These are phyloP conservation scores for Lysandra bellargus DNA, from an alignment of 2,888 invertebrate genomes.

Conservation along the genomic window DNA sequence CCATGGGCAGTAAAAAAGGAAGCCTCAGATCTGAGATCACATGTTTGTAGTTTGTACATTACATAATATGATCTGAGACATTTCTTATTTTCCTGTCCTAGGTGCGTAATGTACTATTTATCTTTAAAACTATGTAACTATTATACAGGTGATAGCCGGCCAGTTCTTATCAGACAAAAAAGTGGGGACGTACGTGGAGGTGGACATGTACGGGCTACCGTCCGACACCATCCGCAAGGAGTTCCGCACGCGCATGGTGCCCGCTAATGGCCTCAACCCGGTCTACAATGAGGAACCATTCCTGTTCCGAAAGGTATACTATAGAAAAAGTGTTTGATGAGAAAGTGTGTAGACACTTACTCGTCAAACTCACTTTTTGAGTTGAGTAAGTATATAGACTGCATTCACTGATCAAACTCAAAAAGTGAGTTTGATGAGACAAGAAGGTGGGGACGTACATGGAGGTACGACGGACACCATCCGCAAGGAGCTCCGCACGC, in stretches of 20 bases:
- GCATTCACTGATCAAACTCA: too few species aligned
- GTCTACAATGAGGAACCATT: conserved; percentile 99
- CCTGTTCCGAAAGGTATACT: conserved; percentile 92
- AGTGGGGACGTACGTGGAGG: conserved; percentile 99
- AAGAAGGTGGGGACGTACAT: conserved; percentile 93
- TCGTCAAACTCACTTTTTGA: too few species aligned
- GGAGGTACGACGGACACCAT: conserved; percentile 99
- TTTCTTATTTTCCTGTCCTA: too few species aligned
- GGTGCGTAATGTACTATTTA: too few species aligned
- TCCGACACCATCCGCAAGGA: conserved; percentile 99
- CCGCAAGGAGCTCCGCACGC: conserved; percentile 97
- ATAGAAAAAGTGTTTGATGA: conserved; percentile 1
- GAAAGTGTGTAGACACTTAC: neutral
- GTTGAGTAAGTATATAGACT: too few species aligned
- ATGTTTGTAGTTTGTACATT: too few species aligned
- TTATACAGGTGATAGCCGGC: conserved; percentile 93
- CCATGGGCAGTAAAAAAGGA: too few species aligned
- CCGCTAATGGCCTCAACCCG: conserved; percentile 98
- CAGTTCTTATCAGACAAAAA: conserved; percentile 99
- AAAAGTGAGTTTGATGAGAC: too few species aligned
- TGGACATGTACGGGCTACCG: conserved; percentile 98
- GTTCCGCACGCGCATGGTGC: conserved; percentile 97
- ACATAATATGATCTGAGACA: too few species aligned
- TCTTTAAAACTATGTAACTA: neutral
- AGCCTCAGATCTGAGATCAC: too few species aligned